A percentile compares a stretch with the other conserved stretches of the same genome.
Evolutionary conservation across 2,888 invertebrate species (phyloP).

Genomic region (Bursaphelenchus okinawaensis): DNA sequence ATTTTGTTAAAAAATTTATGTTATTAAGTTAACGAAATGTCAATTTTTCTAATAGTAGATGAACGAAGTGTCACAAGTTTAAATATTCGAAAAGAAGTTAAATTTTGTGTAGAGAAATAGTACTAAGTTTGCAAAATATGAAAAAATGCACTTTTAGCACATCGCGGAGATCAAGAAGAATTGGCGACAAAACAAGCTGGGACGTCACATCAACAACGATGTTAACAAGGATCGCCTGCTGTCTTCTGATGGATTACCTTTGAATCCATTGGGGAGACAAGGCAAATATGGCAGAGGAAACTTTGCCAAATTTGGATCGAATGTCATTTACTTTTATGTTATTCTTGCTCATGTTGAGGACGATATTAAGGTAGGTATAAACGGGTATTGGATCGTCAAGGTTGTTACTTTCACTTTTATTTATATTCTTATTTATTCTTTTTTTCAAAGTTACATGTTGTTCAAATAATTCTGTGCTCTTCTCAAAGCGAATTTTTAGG

Average conservation of each 20-base stretch:
- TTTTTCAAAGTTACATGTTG: conserved; percentile 10
- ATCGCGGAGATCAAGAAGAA: conserved; percentile 41
- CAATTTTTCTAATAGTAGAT: no score
- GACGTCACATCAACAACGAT: conserved; percentile 1
- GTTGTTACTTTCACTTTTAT: no score
- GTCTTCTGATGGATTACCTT: conserved; percentile 42
- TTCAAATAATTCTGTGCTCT: no score
- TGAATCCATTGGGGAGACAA: conserved; percentile 48
- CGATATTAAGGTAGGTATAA: neutral
- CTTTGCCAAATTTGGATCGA: conserved; percentile 51
- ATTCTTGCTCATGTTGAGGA: conserved; percentile 21
- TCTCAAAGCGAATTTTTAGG: no score
- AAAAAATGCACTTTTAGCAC: conserved; percentile 26
- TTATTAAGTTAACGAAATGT: no score
- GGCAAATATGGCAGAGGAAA: conserved; percentile 53
- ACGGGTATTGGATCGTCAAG: no score
- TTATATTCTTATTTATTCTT: no score
- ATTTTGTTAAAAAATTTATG: no score
- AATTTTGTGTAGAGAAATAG: no score
- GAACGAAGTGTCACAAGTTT: no score
- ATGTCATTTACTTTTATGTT: conserved; percentile 41
- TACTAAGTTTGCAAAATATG: no score
- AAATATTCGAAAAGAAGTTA: no score
- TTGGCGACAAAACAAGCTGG: conserved; percentile 30
- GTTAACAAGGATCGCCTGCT: conserved; percentile 12